Percentiles rank a stretch among this genome's conserved stretches.
These are phyloP conservation scores for Periplaneta americana DNA, from an alignment of 1,140 invertebrate genomes.

Conservation along the genomic window DNA sequence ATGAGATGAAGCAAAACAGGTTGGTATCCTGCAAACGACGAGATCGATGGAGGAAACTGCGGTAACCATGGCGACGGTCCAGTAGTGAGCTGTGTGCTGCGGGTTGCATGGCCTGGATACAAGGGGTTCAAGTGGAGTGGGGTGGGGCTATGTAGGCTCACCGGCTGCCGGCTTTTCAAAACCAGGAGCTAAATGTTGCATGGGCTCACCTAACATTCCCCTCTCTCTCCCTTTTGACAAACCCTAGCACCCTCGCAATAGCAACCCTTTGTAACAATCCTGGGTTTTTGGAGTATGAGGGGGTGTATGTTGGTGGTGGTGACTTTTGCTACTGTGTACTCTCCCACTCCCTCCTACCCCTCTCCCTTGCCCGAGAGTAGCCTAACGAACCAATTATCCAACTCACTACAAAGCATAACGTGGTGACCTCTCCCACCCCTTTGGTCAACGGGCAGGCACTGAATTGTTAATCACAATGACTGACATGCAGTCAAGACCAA, in stretches of 20 bases:
- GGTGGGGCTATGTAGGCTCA: background rate
- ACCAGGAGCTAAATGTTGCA: background rate
- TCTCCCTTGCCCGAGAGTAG: background rate
- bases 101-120: background rate
- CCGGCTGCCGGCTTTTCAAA: background rate
- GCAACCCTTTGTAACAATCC: background rate
- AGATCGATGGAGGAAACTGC: background rate
- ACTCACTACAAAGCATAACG: background rate
- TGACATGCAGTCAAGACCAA: background rate
- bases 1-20: background rate
- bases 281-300: background rate
- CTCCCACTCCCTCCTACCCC: background rate
- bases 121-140: background rate
- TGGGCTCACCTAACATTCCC: background rate
- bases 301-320: too few species aligned
- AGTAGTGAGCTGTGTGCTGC: background rate
- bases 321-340: background rate
- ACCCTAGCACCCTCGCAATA: background rate
- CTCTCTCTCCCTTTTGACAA: background rate
- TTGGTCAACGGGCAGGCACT: background rate
- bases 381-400: background rate
- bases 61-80: background rate
- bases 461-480: background rate
- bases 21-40: background rate
- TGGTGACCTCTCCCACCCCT: background rate